Evolutionary conservation across 1,140 invertebrate genomes (phyloP), one percentile per base, ranked within the genome.

Genomic region (Maniola jurtina): DNA sequence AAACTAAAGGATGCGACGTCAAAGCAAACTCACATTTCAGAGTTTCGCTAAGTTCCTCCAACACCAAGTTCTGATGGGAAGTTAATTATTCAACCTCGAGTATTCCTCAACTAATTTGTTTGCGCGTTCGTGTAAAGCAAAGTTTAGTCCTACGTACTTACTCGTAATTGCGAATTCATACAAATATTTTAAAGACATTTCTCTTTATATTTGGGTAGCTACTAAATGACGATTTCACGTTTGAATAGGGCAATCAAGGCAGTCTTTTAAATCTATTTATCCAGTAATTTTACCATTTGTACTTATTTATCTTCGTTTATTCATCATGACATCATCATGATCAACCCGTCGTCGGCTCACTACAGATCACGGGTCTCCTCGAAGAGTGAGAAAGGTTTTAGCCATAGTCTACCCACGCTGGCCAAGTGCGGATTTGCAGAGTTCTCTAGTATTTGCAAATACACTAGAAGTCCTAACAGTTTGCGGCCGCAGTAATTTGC

Each of bases 71-170:
- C 54, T 62, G 47, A 66, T 69, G 61, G 62, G 66, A 42, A 64
- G 69, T 73, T 75, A 72, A 75, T 72, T 71, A 67, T 64, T 66
- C 59, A 59, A 61, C 65, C 63, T 70, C 50, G 59, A 73, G 68
- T 70, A 70, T 72, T 69, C 62, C 62, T 66, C 35, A 75, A 68
- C 67, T 70, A 67, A 70, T 75, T 70, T 63, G 64, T 67, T 62
- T n/a, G 16, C 52, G 5, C 16, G 63, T 25, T 60, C 13, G 48
- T 50, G 50, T 47, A 57, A 66, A 70, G 64, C 16, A 0, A 57
- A 38, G 13, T 57, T 57, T 7, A 38, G 8, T 9, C 25, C 25
- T 25, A 25, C 25, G 25, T 25, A 25, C 25, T 25, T 25, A 25
- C 25, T 25, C 5, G 16, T 34, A 34, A 55, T 34, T 34, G 5